Percentiles rank a stretch among this genome's conserved stretches.
Evolutionary conservation across 2,888 invertebrate genomes (phyloP).

Genomic region (Sthenelais limicola): DNA sequence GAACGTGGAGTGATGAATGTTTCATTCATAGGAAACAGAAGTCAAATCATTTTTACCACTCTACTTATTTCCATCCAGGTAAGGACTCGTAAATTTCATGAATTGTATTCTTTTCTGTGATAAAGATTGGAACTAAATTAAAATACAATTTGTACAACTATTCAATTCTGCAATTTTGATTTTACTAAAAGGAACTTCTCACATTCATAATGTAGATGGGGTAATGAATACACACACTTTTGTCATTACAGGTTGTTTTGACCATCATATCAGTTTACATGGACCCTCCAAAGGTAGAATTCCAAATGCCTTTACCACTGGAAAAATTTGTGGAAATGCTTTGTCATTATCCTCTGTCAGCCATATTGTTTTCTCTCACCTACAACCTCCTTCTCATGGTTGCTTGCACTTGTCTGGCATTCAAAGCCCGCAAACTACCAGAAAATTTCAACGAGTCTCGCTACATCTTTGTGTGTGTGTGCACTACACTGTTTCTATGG

Average conservation of each 20-base stretch:
- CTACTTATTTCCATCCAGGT: slow-evolving; percentile 52
- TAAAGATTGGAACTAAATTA: no score
- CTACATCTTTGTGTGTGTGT: slow-evolving; percentile 46
- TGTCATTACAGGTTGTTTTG: slow-evolving; percentile 31
- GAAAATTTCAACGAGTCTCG: slow-evolving; percentile 48
- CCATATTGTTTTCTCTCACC: slow-evolving; percentile 55
- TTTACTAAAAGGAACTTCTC: no score
- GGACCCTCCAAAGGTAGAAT: slow-evolving; percentile 30
- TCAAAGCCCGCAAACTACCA: slow-evolving; percentile 45
- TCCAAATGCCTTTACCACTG: slow-evolving; percentile 56
- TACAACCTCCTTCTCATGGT: slow-evolving; percentile 61
- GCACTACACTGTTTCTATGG: slow-evolving; percentile 47
- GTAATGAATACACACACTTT: no score
- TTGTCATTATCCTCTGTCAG: slow-evolving; percentile 56
- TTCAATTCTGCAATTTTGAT: no score
- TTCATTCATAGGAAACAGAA: slow-evolving; percentile 49
- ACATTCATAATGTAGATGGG: no score
- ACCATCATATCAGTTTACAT: slow-evolving; percentile 22
- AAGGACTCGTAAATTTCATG: no score
- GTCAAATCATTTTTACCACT: slow-evolving; percentile 51
- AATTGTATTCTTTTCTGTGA: no score
- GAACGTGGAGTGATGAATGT: slow-evolving; percentile 44
- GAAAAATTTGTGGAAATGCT: slow-evolving; percentile 57
- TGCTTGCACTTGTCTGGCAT: slow-evolving; percentile 43
- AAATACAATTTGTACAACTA: no score